Evolutionary conservation across 1,140 invertebrate species (phyloP), one percentile per base, ranked within the genome.

Genomic region (Drosophila oshimai): DNA sequence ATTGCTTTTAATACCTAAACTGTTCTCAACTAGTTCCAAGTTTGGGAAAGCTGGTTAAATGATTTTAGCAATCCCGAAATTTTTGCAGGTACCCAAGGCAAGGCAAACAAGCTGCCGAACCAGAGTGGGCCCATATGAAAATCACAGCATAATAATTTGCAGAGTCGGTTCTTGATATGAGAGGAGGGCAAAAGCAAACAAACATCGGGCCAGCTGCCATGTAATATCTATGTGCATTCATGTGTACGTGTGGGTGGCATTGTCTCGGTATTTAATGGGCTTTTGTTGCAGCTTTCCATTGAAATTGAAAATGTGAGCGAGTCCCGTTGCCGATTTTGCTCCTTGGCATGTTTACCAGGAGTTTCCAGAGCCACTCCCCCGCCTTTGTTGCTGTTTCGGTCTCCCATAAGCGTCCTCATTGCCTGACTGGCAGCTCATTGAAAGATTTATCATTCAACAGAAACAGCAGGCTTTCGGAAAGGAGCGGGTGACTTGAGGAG

Each of bases 241-340:
- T 47, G 46, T 45, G 34, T 26, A 65, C 26, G 46, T 62, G 45
- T 76, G 69, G 44, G 47, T 53, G 41, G 58, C 50, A 75, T 80
- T 80, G 77, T 80, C 72, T 75, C 73, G 76, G 57, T 53, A 80
- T 80, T 80, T 80, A 80, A 80, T 80, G 72, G 71, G 71, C 77
- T 80, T 80, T 80, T 80, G 77, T 75, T 80, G 72, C 77, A 81
- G 80, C 61, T 58, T 74, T 64, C 74, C 46, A 57, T 53, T 57
- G 18, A 33, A 76, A 76, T 64, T 51, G 65, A 81, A 67, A 76
- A 73, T 68, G 72, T 64, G n/a, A n/a, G n/a, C 75, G 47, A 42
- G 70, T 26, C 42, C 44, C 62, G 51, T 17, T 47, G 20, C 24
- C 50, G 46, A 15, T 69, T 33, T 26, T 51, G 60, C 60, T 50